Base-by-base conservation (phyloP, 2,113 vertebrate species). In the Pao palembangensis region DNA sequence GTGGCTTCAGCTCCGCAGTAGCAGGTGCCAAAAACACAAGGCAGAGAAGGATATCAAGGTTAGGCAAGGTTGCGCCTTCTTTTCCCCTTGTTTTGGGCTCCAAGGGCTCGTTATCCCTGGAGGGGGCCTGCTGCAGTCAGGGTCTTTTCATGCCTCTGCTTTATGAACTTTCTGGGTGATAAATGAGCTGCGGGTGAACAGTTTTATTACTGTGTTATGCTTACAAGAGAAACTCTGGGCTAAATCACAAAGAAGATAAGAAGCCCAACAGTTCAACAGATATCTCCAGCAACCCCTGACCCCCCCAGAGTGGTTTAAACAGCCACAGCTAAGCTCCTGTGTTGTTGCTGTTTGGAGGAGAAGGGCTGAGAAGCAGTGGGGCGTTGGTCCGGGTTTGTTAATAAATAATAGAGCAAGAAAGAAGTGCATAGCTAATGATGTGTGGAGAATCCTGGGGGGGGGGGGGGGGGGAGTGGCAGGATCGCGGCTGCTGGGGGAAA, bases 381-480 rank as follows among this genome's bases (percentile, higher is more conserved):
- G 64, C 55, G 67, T 71, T 64, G 78, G 58, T 73, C 55, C 80
- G 51, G 18, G 51, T 41, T 19, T 34, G 65, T 83, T 66, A 82
- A 90, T 91, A 84, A 90, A 87, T 88, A 80, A 89, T 81, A 67
- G 31, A 54, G 44, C 61, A 8, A 54, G 83, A 80, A 85, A 87
- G 66, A 78, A 85, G 80, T 69, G 76, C 77, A 80, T 79, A 64
- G 66, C 64, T 74, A 76, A 84, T 81, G 79, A 76, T 59, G 81
- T 81, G 69, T 70, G 69, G 64, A 62, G 71, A 67, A 71, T 70
- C 77, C 80, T 68, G 23, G 28, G 21, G 21, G 21, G 6, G 28
- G 5, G 28, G 21, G 21, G 21, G 58, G 64, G 78, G 83, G 70
- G 34, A 5, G 82, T 6, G 62, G 23, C 48, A 60, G 50, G 65